Evolutionary conservation across 1,140 invertebrate genomes (phyloP), one percentile per base, ranked within the genome.

Genomic region (Drosophila tani): DNA sequence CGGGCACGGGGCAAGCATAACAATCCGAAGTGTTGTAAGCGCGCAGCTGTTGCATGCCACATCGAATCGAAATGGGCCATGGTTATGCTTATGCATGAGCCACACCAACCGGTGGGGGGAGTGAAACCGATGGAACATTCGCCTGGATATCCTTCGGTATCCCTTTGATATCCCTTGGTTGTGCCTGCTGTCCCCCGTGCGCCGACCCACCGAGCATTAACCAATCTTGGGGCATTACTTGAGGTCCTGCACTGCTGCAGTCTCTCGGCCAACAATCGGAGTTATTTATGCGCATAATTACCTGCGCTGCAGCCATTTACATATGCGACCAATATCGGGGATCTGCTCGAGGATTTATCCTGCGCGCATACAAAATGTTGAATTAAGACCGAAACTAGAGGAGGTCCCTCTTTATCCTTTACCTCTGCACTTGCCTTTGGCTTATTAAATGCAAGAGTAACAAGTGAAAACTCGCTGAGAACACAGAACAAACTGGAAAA

Each of bases 231-330:
- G 14, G 21, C 58, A 75, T 82, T 82, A 82, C 81, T 81, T 82
- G 79, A 55, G 14, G 68, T 57, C 77, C 53, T 38, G 32, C 51
- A 4, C 17, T 55, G 70, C 8, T 32, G 49, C 71, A 53, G 51
- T 80, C 75, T 70, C 78, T 83, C 75, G 81, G 75, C 64, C 47
- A 60, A 24, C 66, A 57, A 49, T 70, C 53, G 59, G 65, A 80
- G 75, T 75, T 86, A 86, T 86, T 88, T 88, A 88, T 88, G 84
- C 74, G 78, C 84, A 88, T 88, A 88, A 88, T 88, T 88, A 81
- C 75, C 51, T 57, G 57, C 21, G 51, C 53, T 43, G 65, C 38
- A 21, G 40, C 71, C 55, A 88, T 83, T 83, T 88, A 50, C 84
- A 84, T 88, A 88, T 90, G 78, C 81, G 68, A 57, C 65, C 79